Percentiles rank a stretch among this genome's conserved stretches.
Conservation (phyloP, 2,888 invertebrate genomes). For the Hecatera dysodea region DNA sequence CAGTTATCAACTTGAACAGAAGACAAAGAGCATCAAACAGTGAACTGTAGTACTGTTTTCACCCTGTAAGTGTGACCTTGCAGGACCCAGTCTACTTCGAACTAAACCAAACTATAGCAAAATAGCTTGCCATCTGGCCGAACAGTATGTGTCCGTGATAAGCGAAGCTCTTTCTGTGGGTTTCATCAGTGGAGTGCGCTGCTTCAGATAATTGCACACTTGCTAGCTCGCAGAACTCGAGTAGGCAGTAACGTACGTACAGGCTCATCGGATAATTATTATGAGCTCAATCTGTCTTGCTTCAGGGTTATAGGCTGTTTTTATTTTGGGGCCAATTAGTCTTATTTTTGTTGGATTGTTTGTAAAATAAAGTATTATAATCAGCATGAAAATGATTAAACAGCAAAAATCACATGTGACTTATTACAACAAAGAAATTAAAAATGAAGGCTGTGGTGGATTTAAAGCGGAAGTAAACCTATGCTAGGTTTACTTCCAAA, state of each 20-base stretch:
- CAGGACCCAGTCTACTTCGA: no score
- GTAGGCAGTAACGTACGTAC: conserved; percentile 7
- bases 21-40: no score
- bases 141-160: neutral
- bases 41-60: no score
- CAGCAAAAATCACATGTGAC: no score
- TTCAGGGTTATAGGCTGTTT: neutral
- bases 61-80: no score
- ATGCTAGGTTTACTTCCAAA: no score
- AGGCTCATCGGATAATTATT: conserved; percentile 31
- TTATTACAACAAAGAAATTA: no score
- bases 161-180: neutral
- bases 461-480: no score
- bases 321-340: neutral
- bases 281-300: neutral
- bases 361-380: neutral
- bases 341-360: conserved; percentile 1
- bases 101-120: no score
- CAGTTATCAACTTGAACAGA: no score
- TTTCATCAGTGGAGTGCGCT: conserved; percentile 30
- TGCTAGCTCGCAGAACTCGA: conserved; percentile 1
- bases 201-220: conserved; percentile 39
- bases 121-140: neutral
- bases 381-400: no score
- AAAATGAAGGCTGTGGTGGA: no score